These are phyloP conservation scores for Crocallis elinguaria DNA, from an alignment of 2,888 invertebrate species.

Conservation along the genomic window DNA sequence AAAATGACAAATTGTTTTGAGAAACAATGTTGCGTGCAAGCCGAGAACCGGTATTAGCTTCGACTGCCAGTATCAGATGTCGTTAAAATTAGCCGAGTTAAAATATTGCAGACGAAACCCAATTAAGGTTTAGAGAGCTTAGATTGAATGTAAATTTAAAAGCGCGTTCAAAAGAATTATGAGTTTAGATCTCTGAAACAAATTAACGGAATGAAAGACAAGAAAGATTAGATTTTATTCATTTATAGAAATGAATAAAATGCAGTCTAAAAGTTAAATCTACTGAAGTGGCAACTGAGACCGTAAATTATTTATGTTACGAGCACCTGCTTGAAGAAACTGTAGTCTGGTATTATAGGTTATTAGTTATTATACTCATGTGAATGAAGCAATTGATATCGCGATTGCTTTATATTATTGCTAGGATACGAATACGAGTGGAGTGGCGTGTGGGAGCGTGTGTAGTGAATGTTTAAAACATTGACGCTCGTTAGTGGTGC, in stretches of 20 bases:
- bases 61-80: conserved; percentile 30
- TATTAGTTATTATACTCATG: conserved; percentile 10
- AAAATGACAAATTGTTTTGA: conserved; percentile 48
- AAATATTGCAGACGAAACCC: conserved; percentile 34
- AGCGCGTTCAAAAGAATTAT: conserved; percentile 5
- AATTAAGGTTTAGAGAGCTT: conserved; percentile 31
- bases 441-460: conserved; percentile 24
- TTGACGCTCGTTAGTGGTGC: conserved; percentile 56
- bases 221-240: too few relatives aligned
- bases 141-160: conserved; percentile 23
- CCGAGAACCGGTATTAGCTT: conserved; percentile 29
- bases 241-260: too few relatives aligned
- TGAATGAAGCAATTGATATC: conserved; percentile 29
- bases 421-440: not conserved
- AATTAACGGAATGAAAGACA: too few relatives aligned
- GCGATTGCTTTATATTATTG: conserved; percentile 8
- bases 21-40: conserved; percentile 36
- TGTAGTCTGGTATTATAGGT: conserved; percentile 4
- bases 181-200: conserved; percentile 7
- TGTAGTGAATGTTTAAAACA: conserved; percentile 57
- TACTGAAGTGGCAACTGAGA: conserved; percentile 4
- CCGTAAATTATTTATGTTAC: conserved; percentile 1
- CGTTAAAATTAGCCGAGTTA: conserved; percentile 33
- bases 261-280: too few relatives aligned
- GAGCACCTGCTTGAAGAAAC: conserved; percentile 10